Percentiles rank a stretch among this genome's conserved stretches.
Conservation (phyloP, 2,113 vertebrate genomes). For the Vidua chalybeata region DNA sequence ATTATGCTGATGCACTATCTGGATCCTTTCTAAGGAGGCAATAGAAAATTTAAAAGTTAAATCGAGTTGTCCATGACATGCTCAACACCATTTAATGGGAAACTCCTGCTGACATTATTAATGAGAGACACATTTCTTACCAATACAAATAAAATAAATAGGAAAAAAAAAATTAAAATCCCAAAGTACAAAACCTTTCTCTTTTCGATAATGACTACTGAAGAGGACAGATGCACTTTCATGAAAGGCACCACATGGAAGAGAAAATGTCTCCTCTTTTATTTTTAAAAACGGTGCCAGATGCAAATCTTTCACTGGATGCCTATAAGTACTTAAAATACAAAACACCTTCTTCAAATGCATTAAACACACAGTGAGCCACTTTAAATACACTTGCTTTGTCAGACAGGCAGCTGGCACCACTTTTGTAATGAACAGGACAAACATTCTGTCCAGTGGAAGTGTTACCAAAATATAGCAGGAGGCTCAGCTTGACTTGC, state of each 20-base stretch:
- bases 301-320: slow-evolving; percentile 71
- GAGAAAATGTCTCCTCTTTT: slow-evolving; percentile 58
- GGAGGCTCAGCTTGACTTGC: slow-evolving; percentile 17
- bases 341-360: slow-evolving; percentile 68
- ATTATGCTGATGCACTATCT: slow-evolving; percentile 17
- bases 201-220: slow-evolving; percentile 34
- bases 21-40: slow-evolving; percentile 43
- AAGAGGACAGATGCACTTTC: slow-evolving; percentile 66
- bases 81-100: slow-evolving; percentile 51
- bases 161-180: not conserved
- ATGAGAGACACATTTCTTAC: slow-evolving; percentile 34
- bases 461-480: slow-evolving; percentile 53
- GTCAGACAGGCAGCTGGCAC: slow-evolving; percentile 69
- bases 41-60: slow-evolving; percentile 54
- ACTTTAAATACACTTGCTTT: slow-evolving; percentile 61
- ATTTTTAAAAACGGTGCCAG: slow-evolving; percentile 68
- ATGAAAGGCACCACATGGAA: slow-evolving; percentile 70
- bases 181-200: slow-evolving; percentile 49
- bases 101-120: slow-evolving; percentile 50
- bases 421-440: slow-evolving; percentile 46
- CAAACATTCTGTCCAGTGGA: slow-evolving; percentile 36
- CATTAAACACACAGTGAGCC: slow-evolving; percentile 64
- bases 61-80: slow-evolving; percentile 23
- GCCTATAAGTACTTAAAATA: slow-evolving; percentile 67
- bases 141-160: slow-evolving; percentile 58